Conservation (phyloP, 1,140 invertebrate genomes). For the Littorina saxatilis region DNA sequence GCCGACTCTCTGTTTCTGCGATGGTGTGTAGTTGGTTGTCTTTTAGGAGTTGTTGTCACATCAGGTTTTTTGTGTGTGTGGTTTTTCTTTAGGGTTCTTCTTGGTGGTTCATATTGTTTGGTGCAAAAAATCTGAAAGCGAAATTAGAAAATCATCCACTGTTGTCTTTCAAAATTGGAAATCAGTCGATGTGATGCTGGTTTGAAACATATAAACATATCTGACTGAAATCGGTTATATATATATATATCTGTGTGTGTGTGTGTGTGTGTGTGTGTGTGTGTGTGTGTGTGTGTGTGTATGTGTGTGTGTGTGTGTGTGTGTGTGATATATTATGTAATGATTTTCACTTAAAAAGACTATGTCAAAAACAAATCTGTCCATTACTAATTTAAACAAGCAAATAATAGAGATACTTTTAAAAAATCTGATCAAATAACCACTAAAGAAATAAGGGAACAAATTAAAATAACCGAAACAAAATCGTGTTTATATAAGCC, state of each 20-base stretch:
- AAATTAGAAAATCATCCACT: too few relatives aligned
- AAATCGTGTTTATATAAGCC: background rate
- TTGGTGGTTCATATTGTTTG: too few relatives aligned
- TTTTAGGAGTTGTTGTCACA: background rate
- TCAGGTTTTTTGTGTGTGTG: background rate
- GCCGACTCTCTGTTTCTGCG: background rate
- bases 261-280: background rate
- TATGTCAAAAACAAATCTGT: background rate
- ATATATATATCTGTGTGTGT: too few relatives aligned
- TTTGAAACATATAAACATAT: background rate
- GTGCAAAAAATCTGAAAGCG: too few relatives aligned
- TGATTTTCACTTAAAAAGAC: background rate
- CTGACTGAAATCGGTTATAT: background rate
- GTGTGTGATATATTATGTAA: too few relatives aligned
- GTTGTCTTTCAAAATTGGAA: background rate
- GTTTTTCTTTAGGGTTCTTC: background rate
- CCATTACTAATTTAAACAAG: background rate
- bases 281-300: background rate
- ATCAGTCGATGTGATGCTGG: background rate
- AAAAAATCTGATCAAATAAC: too few relatives aligned
- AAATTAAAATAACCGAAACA: background rate
- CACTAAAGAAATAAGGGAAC: background rate
- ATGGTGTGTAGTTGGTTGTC: background rate
- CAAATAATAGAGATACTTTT: too few relatives aligned
- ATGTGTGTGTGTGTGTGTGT: background rate